Evolutionary conservation across 2,888 invertebrate genomes (phyloP).

Genomic region (Seira musarum): DNA sequence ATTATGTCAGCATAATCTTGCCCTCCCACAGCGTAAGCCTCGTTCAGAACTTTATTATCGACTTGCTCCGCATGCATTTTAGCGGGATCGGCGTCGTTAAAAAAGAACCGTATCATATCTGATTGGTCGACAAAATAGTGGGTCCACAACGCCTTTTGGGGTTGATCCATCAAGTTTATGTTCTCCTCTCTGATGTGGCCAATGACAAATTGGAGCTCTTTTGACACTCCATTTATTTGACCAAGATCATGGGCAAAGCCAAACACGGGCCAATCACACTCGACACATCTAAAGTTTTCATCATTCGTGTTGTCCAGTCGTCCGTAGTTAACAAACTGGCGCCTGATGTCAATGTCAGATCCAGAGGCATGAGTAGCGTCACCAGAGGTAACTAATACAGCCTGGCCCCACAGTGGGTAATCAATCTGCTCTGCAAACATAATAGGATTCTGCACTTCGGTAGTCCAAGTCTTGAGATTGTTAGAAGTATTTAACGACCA

Average conservation of each 20-base stretch:
- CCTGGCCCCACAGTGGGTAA: slow-evolving; percentile 63
- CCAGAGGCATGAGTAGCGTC: slow-evolving; percentile 52
- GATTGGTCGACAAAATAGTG: slow-evolving; percentile 34
- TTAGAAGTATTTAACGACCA: slow-evolving; percentile 45
- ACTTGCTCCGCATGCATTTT: slow-evolving; percentile 33
- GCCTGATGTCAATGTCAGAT: slow-evolving; percentile 37
- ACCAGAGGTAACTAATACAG: slow-evolving; percentile 51
- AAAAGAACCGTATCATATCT: slow-evolving; percentile 63
- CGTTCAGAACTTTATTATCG: slow-evolving; percentile 57
- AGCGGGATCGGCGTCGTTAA: slow-evolving; percentile 40
- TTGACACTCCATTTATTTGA: slow-evolving; percentile 1
- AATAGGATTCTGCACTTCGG: slow-evolving; percentile 35
- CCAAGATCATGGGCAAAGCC: slow-evolving; percentile 64
- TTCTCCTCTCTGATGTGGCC: slow-evolving; percentile 63
- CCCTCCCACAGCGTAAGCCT: slow-evolving; percentile 55
- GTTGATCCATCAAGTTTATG: slow-evolving; percentile 46
- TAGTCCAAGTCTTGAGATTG: slow-evolving; percentile 56
- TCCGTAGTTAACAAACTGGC: slow-evolving; percentile 51
- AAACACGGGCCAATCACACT: slow-evolving; percentile 61
- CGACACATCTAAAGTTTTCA: slow-evolving; percentile 58
- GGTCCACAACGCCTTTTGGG: slow-evolving; percentile 62
- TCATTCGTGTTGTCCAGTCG: slow-evolving; percentile 55
- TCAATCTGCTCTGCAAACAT: slow-evolving; percentile 53
- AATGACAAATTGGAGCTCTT: slow-evolving; percentile 51
- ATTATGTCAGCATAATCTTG: slow-evolving; percentile 64